Percentiles rank a stretch among this genome's conserved stretches.
phyloP scores from a whole-genome alignment of 2,888 invertebrate species.

The Torymus tubicola region DNA sequence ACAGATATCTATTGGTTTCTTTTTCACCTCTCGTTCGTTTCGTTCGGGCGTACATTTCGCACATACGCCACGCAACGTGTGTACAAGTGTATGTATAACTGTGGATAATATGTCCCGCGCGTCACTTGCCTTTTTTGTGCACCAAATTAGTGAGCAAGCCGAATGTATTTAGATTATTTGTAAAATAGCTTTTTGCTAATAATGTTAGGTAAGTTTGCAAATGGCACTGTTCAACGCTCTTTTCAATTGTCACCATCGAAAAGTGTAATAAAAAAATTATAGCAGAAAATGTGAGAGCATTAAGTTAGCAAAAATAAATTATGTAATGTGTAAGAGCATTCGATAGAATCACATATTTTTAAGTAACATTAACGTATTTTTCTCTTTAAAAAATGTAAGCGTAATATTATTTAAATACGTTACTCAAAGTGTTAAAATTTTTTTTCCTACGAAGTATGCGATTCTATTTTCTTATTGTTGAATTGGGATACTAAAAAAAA shows the following conservation, averaged over 20 bases:
- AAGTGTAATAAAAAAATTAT: neutral
- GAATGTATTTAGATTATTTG: neutral
- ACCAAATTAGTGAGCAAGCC: slow-evolving; percentile 31
- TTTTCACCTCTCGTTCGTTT: neutral
- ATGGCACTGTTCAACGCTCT: slow-evolving; percentile 10
- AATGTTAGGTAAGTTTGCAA: slow-evolving; percentile 7
- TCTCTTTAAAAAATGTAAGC: no score
- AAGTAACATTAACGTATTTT: slow-evolving; percentile 4
- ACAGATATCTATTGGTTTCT: slow-evolving; percentile 26
- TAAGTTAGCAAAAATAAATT: slow-evolving; percentile 8
- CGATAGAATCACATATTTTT: slow-evolving; percentile 5
- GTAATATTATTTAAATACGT: no score
- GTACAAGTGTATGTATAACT: slow-evolving; percentile 10
- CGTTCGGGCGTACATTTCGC: neutral
- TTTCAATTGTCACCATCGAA: no score
- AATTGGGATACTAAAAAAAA: neutral
- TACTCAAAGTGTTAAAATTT: neutral
- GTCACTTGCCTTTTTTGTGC: slow-evolving; percentile 20
- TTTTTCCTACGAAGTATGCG: slow-evolving; percentile 5
- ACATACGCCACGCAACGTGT: slow-evolving; percentile 1
- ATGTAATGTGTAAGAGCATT: slow-evolving; percentile 5
- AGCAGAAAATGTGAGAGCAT: slow-evolving; percentile 3
- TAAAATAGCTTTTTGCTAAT: neutral
- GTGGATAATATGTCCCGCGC: neutral
- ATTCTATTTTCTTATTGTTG: slow-evolving; percentile 1